A percentile compares a stretch with the other conserved stretches of the same genome.
Evolutionary conservation across 2,113 vertebrate species (phyloP).

Genomic region (Coryphaenoides rupestris): DNA sequence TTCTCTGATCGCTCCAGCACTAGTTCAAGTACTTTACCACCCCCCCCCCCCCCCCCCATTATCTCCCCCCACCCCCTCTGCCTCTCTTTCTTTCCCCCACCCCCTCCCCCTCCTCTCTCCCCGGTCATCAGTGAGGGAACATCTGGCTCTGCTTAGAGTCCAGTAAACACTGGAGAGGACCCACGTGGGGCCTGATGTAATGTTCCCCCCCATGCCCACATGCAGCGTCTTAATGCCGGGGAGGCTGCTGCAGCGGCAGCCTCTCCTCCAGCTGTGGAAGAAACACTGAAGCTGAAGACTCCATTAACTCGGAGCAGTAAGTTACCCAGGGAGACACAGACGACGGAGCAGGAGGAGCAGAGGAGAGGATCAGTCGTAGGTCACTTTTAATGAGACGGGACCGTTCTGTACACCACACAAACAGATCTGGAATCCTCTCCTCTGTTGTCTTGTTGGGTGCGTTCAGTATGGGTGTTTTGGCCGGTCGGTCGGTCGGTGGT

Average conservation of each 20-base stretch:
- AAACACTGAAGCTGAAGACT: slow-evolving; percentile 26
- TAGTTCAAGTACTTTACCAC: no score
- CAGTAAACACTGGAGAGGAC: slow-evolving; percentile 43
- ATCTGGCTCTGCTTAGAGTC: slow-evolving; percentile 42
- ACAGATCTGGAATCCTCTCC: background rate
- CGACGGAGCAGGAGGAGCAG: no score
- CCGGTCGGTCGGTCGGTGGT: background rate
- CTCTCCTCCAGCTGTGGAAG: slow-evolving; percentile 16
- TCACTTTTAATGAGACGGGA: slow-evolving; percentile 17
- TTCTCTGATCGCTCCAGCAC: no score
- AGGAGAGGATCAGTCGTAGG: no score
- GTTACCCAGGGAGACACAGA: no score
- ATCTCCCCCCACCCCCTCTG: background rate
- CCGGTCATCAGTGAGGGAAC: slow-evolving; percentile 30
- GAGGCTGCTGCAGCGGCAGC: slow-evolving; percentile 10
- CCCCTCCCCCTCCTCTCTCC: slow-evolving; percentile 17
- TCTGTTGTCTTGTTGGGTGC: background rate
- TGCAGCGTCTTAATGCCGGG: slow-evolving; percentile 33
- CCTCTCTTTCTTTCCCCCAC: slow-evolving; percentile 8
- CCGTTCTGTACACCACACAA: no score
- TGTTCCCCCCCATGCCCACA: background rate
- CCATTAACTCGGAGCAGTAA: slow-evolving; percentile 35
- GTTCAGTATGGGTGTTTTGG: background rate
- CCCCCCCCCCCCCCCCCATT: background rate
- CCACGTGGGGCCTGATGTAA: slow-evolving; percentile 24